Evolutionary conservation across 2,888 invertebrate species (phyloP).

Genomic region (Andrena hattorfiana): DNA sequence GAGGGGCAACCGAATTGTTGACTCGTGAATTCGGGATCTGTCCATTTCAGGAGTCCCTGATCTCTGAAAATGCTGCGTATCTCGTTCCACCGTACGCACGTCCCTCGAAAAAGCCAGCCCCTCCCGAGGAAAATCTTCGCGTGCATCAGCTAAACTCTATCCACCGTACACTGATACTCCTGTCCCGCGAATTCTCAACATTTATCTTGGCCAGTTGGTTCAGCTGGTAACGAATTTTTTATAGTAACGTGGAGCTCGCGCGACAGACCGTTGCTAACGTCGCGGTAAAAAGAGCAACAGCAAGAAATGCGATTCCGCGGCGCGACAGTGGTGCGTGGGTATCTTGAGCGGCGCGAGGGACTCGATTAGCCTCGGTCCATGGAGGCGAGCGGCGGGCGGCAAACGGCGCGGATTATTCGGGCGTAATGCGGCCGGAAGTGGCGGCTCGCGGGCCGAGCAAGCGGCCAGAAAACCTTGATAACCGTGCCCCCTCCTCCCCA

Average conservation of each 20-base stretch:
- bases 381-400: slow-evolving; percentile 9
- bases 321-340: background rate
- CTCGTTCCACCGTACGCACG: background rate
- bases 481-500: slow-evolving; percentile 49
- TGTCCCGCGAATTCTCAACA: background rate
- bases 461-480: slow-evolving; percentile 60
- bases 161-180: no score
- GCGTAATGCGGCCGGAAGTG: slow-evolving; percentile 48
- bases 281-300: slow-evolving; percentile 14
- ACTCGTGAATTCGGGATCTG: background rate
- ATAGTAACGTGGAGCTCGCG: background rate
- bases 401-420: slow-evolving; percentile 54
- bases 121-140: no score
- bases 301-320: slow-evolving; percentile 10
- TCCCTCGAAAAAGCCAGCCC: background rate
- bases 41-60: background rate
- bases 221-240: slow-evolving; percentile 12
- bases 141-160: no score
- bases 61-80: background rate
- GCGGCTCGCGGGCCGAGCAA: slow-evolving; percentile 26
- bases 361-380: slow-evolving; percentile 47
- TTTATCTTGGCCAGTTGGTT: slow-evolving; percentile 3
- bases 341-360: slow-evolving; percentile 8
- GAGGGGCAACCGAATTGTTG: background rate
- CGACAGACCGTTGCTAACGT: background rate